Conservation (phyloP, 2,888 invertebrate species). For the Archaeoteleia sp. region DNA sequence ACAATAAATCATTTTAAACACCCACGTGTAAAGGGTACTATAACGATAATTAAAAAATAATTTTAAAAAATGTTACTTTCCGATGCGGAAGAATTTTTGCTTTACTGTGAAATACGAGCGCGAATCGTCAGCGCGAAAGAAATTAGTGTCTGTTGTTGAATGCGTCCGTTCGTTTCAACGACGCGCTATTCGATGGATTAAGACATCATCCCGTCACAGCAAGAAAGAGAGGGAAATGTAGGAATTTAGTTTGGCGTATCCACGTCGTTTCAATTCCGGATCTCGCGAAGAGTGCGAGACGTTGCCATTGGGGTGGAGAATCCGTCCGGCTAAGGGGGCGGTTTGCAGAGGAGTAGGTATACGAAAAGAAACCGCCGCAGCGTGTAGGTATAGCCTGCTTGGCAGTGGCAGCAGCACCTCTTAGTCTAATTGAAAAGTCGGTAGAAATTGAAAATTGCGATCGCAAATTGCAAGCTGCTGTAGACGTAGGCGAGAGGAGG, state of each 20-base stretch:
- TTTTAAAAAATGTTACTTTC: too few species aligned
- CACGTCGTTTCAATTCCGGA: constrained; percentile 67
- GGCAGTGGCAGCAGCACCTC: constrained; percentile 68
- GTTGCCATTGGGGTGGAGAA: constrained; percentile 60
- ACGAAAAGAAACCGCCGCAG: constrained; percentile 62
- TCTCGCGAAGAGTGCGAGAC: constrained; percentile 59
- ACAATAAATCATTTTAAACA: too few species aligned
- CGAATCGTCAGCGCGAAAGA: constrained; percentile 54
- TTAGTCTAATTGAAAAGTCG: constrained; percentile 76
- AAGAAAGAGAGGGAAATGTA: constrained; percentile 42
- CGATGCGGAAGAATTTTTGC: constrained; percentile 48
- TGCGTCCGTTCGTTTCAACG: constrained; percentile 53
- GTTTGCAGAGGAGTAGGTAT: constrained; percentile 50
- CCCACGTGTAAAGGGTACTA: too few species aligned
- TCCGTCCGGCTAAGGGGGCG: constrained; percentile 54
- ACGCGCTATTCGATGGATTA: constrained; percentile 54
- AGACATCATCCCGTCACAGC: constrained; percentile 52
- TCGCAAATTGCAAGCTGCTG: constrained; percentile 75
- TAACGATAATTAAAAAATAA: too few species aligned
- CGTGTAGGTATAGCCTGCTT: constrained; percentile 56
- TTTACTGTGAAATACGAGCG: constrained; percentile 48
- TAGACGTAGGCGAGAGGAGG: constrained; percentile 61
- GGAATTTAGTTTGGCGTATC: constrained; percentile 53
- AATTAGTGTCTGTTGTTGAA: constrained; percentile 52
- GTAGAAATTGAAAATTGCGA: constrained; percentile 75